Evolutionary conservation across 2,888 invertebrate genomes (phyloP).

Genomic region (Diarsia brunnea): DNA sequence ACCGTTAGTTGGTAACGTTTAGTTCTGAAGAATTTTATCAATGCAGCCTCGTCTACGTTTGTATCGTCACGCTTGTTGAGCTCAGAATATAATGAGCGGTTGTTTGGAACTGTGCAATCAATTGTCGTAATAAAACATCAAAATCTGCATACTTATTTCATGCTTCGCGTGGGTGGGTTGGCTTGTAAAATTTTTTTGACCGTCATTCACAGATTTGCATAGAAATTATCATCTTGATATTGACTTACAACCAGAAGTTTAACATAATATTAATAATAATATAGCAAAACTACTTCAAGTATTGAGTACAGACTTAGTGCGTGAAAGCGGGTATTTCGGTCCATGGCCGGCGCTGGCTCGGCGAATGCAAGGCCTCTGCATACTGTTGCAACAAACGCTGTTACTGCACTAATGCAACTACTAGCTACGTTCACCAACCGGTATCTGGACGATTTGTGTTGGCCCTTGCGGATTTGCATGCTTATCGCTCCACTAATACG

Average conservation of each 20-base stretch:
- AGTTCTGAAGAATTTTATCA: conserved; percentile 55
- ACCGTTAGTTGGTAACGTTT: conserved; percentile 55
- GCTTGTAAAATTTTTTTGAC: conserved; percentile 25
- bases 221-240: conserved; percentile 57
- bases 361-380: conserved; percentile 89
- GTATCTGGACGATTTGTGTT: conserved; percentile 72
- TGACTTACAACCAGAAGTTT: conserved; percentile 51
- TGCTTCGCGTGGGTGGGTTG: conserved; percentile 30
- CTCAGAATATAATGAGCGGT: conserved; percentile 47
- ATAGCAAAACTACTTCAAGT: conserved; percentile 59
- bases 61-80: conserved; percentile 45
- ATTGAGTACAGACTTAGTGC: conserved; percentile 70
- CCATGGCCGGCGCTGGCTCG: conserved; percentile 86
- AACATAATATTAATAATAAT: conserved; percentile 53
- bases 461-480: conserved; percentile 73
- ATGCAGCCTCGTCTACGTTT: conserved; percentile 39
- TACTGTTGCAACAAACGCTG: conserved; percentile 86
- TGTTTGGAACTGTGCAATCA: conserved; percentile 49
- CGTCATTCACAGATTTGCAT: conserved; percentile 38
- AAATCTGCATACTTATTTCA: conserved; percentile 53
- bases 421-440: conserved; percentile 77
- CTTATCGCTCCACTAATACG: conserved; percentile 67
- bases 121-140: conserved; percentile 49
- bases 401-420: conserved; percentile 82
- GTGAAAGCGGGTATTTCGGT: conserved; percentile 88